Percentiles rank a stretch among this genome's conserved stretches.
These are phyloP conservation scores for Battus philenor DNA, from an alignment of 1,140 invertebrate genomes.

Conservation along the genomic window DNA sequence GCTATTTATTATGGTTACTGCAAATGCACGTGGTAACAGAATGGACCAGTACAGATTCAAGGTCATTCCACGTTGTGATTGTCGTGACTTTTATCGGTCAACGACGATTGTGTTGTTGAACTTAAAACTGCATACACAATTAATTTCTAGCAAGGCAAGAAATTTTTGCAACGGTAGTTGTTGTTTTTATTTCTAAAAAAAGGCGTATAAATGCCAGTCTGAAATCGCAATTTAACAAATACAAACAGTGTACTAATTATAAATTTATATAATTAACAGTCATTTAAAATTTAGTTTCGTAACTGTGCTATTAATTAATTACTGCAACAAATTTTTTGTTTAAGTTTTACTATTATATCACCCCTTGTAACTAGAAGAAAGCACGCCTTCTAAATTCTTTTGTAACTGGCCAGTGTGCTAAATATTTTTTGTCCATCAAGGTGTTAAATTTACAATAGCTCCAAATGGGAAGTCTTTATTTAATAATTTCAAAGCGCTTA, in stretches of 20 bases:
- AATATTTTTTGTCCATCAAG: constrained; percentile 52
- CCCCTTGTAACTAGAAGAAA: constrained; percentile 7
- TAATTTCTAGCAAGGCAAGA: too few relatives aligned
- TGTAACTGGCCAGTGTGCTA: constrained; percentile 21
- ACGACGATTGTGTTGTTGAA: constrained; percentile 14
- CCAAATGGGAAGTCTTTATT: constrained; percentile 28
- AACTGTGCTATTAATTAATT: too few relatives aligned
- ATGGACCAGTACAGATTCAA: constrained; percentile 20
- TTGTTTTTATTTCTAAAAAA: too few relatives aligned
- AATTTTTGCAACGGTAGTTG: too few relatives aligned
- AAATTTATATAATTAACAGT: too few relatives aligned
- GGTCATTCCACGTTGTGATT: constrained; percentile 18
- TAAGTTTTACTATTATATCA: constrained; percentile 2
- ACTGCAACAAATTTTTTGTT: too few relatives aligned
- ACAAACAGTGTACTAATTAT: too few relatives aligned
- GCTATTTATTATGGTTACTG: constrained; percentile 5
- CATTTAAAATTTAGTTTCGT: too few relatives aligned
- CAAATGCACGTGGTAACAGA: constrained; percentile 12
- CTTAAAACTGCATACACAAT: constrained; percentile 1
- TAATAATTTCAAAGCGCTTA: constrained; percentile 39
- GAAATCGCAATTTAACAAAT: too few relatives aligned
- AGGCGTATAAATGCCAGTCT: too few relatives aligned
- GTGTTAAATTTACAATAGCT: constrained; percentile 51
- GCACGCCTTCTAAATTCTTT: constrained; percentile 23
- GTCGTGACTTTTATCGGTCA: constrained; percentile 20